Percentiles rank a stretch among this genome's conserved stretches.
These are phyloP conservation scores for Craterocephalus amniculus DNA, from an alignment of 2,797 vertebrate genomes.

Conservation along the genomic window DNA sequence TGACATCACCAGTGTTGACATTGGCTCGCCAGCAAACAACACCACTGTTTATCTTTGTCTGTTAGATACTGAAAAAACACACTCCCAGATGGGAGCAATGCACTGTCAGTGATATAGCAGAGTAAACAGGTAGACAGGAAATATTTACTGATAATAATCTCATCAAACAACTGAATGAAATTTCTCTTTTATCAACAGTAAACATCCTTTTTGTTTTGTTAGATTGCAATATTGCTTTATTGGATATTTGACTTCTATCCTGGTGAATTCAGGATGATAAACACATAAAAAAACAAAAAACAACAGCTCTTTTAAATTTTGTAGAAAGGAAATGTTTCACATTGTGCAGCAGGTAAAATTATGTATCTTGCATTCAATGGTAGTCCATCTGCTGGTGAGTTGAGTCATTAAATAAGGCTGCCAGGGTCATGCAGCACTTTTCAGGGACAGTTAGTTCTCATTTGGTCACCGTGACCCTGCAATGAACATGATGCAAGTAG, in stretches of 20 bases:
- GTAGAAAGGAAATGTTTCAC: conserved; percentile 10
- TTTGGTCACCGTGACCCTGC: conserved; percentile 38
- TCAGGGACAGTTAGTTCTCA: conserved; percentile 39
- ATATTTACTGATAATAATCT: conserved; percentile 81
- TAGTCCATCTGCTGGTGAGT: not conserved
- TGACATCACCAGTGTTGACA: conserved; percentile 79
- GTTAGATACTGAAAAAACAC: conserved; percentile 72
- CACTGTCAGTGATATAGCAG: conserved; percentile 63
- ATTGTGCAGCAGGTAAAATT: conserved; percentile 14
- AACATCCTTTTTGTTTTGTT: conserved; percentile 42
- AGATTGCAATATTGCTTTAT: conserved; percentile 6
- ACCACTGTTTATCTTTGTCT: conserved; percentile 74
- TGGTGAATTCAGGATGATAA: conserved; percentile 11
- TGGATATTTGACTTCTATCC: conserved; percentile 16
- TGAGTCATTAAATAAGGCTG: conserved; percentile 36
- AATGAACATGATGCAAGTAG: not conserved
- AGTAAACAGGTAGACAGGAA: conserved; percentile 70
- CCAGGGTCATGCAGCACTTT: conserved; percentile 21
- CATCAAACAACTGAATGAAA: conserved; percentile 71
- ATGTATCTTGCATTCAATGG: conserved; percentile 26
- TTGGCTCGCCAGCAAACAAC: conserved; percentile 69
- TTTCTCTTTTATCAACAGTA: conserved; percentile 43
- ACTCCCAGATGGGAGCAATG: conserved; percentile 70
- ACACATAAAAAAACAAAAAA: conserved; percentile 1
- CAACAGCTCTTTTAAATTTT: conserved; percentile 9